phyloP scores from a whole-genome alignment of 2,113 vertebrate genomes.

The Lathamus discolor region DNA sequence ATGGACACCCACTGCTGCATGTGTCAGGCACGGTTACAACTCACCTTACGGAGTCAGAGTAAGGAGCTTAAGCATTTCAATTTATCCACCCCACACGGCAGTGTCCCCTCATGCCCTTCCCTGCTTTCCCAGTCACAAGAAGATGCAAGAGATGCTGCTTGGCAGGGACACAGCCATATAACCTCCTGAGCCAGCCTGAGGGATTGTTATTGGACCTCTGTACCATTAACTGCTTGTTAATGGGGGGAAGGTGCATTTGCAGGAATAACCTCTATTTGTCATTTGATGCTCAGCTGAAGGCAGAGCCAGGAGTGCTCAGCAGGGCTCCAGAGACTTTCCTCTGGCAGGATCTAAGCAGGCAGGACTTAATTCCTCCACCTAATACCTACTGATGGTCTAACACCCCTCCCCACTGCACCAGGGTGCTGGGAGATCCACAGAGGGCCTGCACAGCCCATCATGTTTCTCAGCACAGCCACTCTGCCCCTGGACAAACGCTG shows the following conservation, averaged over 20 bases:
- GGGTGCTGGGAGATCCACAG: background rate
- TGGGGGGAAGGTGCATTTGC: background rate
- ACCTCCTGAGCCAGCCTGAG: background rate
- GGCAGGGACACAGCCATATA: background rate
- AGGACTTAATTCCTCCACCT: background rate
- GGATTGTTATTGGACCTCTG: background rate
- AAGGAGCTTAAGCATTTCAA: background rate
- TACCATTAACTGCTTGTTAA: conserved; percentile 31
- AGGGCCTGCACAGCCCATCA: background rate
- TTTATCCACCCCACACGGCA: background rate
- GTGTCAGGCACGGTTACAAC: rapidly evolving
- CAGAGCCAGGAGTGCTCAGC: background rate
- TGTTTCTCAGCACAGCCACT: background rate
- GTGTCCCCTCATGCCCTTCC: background rate
- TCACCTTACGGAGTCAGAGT: background rate
- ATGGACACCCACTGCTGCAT: background rate
- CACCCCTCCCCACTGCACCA: background rate
- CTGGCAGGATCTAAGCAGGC: background rate
- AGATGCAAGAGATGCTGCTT: background rate
- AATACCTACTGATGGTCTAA: background rate
- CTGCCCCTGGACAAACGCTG: background rate
- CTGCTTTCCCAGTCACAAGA: background rate
- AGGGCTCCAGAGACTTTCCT: background rate
- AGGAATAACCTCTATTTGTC: conserved; percentile 26
- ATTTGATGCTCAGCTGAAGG: background rate